phyloP scores from a whole-genome alignment of 2,113 vertebrate species.

The Spea bombifrons region DNA sequence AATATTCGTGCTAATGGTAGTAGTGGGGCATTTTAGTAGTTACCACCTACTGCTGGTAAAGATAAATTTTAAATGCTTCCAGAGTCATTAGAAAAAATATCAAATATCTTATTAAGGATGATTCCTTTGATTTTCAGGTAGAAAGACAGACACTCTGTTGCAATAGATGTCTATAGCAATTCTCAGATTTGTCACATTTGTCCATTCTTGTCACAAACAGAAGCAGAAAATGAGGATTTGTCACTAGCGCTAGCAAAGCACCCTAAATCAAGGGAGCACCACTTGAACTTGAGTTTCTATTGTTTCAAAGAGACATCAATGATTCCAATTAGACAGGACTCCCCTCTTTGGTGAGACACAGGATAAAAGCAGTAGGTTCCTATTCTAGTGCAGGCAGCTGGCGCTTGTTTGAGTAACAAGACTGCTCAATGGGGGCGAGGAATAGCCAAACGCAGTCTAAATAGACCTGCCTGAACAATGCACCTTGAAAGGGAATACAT shows the following conservation, averaged over 20 bases:
- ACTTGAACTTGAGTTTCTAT: conserved; percentile 56
- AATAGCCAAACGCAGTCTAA: conserved; percentile 49
- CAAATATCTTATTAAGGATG: no score
- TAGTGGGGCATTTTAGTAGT: no score
- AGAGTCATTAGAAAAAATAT: no score
- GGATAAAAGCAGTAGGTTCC: conserved; percentile 53
- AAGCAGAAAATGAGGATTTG: conserved; percentile 5
- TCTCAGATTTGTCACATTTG: conserved; percentile 48
- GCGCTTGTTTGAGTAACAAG: conserved; percentile 56
- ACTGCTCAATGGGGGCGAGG: conserved; percentile 51
- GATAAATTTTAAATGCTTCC: no score
- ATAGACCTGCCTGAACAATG: conserved; percentile 52
- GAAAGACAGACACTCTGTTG: background rate
- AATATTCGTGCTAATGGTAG: no score
- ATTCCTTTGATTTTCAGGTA: no score
- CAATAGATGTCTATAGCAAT: conserved; percentile 43
- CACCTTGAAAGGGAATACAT: conserved; percentile 55
- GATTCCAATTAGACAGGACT: conserved; percentile 61
- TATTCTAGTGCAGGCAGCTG: conserved; percentile 58
- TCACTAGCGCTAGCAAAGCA: conserved; percentile 52
- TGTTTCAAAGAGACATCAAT: conserved; percentile 55
- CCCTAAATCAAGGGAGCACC: conserved; percentile 50
- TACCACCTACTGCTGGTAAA: no score
- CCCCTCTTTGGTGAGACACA: conserved; percentile 52
- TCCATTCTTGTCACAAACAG: conserved; percentile 43